These are phyloP conservation scores for Hirtodrosophila trivittata DNA, from an alignment of 2,888 invertebrate species.

Conservation along the genomic window DNA sequence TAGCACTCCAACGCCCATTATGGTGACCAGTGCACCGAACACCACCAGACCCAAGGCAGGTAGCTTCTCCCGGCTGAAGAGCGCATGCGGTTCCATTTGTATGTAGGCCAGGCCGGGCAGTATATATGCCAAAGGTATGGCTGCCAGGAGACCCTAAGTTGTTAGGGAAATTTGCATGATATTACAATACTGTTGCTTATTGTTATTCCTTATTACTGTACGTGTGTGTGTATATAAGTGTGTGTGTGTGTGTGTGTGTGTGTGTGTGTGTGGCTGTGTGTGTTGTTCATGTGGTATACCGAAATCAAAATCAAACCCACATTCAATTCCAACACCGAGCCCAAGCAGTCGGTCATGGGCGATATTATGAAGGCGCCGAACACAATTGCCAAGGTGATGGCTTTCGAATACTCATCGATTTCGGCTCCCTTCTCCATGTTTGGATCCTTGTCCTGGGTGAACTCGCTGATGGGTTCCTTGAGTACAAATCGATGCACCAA, in stretches of 20 bases:
- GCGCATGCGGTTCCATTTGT: slow-evolving; percentile 88
- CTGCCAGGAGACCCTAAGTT: slow-evolving; percentile 90
- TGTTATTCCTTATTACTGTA: neutral
- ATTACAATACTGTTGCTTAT: slow-evolving; percentile 16
- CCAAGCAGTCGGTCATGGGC: slow-evolving; percentile 92
- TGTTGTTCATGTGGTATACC: slow-evolving; percentile 12
- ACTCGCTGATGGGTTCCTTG: slow-evolving; percentile 82
- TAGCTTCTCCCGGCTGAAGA: slow-evolving; percentile 88
- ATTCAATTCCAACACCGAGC: slow-evolving; percentile 92
- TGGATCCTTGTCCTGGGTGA: slow-evolving; percentile 83
- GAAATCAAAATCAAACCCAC: slow-evolving; percentile 84
- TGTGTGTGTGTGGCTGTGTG: neutral
- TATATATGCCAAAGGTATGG: slow-evolving; percentile 92
- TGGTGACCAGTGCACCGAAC: slow-evolving; percentile 86
- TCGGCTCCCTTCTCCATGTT: slow-evolving; percentile 82
- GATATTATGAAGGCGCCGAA: slow-evolving; percentile 89
- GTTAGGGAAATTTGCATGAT: slow-evolving; percentile 56
- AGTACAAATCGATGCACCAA: slow-evolving; percentile 83
- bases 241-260: slow-evolving; percentile 1
- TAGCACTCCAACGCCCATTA: slow-evolving; percentile 82
- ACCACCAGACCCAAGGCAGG: slow-evolving; percentile 88
- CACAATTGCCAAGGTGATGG: slow-evolving; percentile 86
- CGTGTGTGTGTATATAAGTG: neutral
- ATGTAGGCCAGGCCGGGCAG: slow-evolving; percentile 92
- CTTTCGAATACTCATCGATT: slow-evolving; percentile 82